phyloP scores from a whole-genome alignment of 2,797 vertebrate species.

The Tenualosa ilisha region DNA sequence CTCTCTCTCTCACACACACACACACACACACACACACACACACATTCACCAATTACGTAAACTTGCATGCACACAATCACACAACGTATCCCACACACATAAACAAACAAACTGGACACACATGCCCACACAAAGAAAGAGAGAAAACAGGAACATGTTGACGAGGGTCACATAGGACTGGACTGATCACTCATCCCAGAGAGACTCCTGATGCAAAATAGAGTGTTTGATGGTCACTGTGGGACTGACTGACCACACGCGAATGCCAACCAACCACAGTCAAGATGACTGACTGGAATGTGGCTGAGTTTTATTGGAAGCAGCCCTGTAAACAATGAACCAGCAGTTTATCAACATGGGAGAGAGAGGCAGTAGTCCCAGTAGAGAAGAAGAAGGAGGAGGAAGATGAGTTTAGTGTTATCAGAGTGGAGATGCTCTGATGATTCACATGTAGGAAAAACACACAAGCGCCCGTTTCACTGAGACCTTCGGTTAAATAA shows the following conservation, averaged over 20 bases:
- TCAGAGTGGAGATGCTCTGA: background rate
- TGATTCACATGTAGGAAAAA: background rate
- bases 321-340: background rate
- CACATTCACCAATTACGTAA: background rate
- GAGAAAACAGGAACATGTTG: background rate
- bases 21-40: constrained; percentile 20
- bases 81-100: background rate
- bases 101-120: background rate
- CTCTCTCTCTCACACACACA: background rate
- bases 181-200: background rate
- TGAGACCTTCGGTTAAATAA: background rate
- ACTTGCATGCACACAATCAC: background rate
- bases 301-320: background rate
- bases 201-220: background rate
- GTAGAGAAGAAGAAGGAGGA: background rate
- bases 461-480: background rate
- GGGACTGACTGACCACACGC: background rate
- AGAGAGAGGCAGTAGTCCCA: background rate
- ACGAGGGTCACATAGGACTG: too few relatives aligned
- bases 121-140: background rate
- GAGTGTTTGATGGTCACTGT: background rate
- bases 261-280: background rate
- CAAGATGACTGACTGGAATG: background rate
- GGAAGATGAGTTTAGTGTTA: background rate
- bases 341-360: background rate